A percentile compares a stretch with the other conserved stretches of the same genome.
Evolutionary conservation across 2,113 vertebrate species (phyloP).

Genomic region (Tachuris rubrigastra): DNA sequence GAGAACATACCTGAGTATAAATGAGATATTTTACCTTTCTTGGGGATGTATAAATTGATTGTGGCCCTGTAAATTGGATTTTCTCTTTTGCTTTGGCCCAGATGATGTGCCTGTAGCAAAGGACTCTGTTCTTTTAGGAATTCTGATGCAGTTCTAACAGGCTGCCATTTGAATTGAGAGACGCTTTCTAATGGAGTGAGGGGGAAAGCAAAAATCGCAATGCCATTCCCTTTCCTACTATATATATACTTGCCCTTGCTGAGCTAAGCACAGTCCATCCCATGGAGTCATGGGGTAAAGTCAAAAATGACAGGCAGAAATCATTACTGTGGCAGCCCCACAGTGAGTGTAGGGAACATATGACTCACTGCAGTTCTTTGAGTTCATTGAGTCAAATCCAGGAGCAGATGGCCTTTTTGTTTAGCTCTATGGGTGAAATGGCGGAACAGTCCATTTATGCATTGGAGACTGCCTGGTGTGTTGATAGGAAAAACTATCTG

Average conservation of each 20-base stretch:
- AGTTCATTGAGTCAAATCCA: neutral
- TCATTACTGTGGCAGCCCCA: neutral
- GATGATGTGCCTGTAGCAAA: neutral
- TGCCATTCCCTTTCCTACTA: neutral
- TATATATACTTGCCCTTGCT: neutral
- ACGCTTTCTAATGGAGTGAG: neutral
- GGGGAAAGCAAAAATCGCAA: neutral
- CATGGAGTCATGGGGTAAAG: neutral
- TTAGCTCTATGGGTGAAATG: neutral
- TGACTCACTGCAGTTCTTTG: neutral
- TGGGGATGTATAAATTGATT: neutral
- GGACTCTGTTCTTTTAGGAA: neutral
- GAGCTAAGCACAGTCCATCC: neutral
- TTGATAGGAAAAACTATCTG: neutral
- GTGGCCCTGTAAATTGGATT: neutral
- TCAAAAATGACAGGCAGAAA: neutral
- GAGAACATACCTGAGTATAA: neutral
- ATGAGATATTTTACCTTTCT: neutral
- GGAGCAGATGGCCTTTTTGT: neutral
- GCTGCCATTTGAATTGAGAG: neutral
- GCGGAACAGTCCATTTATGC: neutral
- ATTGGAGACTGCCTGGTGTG: neutral
- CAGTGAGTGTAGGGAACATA: neutral
- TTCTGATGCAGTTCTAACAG: neutral
- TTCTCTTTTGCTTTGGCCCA: neutral